Evolutionary conservation across 2,797 vertebrate genomes (phyloP).

Genomic region (Danio kyathit): DNA sequence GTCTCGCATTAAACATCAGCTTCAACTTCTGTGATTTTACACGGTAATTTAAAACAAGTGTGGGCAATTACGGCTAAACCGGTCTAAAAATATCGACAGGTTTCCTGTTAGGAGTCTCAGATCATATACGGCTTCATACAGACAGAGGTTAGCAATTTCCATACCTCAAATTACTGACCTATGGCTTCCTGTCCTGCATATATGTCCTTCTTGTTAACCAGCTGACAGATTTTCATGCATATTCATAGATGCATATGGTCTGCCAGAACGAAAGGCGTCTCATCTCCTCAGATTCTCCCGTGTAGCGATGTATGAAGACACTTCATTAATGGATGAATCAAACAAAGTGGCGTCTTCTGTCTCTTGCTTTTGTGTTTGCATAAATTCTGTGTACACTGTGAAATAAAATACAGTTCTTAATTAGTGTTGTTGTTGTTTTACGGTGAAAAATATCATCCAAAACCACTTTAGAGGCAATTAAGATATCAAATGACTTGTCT

Average conservation of each 20-base stretch:
- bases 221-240: constrained; percentile 83
- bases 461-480: too few relatives aligned
- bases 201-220: constrained; percentile 72
- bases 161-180: constrained; percentile 77
- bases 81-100: constrained; percentile 32
- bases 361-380: background rate
- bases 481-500: background rate
- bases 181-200: constrained; percentile 75
- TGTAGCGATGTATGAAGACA: constrained; percentile 58
- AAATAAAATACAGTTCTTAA: background rate
- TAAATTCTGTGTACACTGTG: constrained; percentile 26
- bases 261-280: constrained; percentile 76
- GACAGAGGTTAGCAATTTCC: constrained; percentile 74
- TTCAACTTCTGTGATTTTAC: constrained; percentile 1
- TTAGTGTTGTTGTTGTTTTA: background rate
- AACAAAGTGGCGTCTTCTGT: background rate
- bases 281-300: constrained; percentile 62
- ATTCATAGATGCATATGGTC: constrained; percentile 84
- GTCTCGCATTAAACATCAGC: constrained; percentile 1
- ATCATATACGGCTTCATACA: constrained; percentile 69
- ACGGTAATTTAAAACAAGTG: constrained; percentile 20
- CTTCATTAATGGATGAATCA: constrained; percentile 73
- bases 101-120: constrained; percentile 24
- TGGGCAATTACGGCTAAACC: background rate
- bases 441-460: background rate